Conservation (phyloP, 64 coral and sea anemone genomes). For the Stichodactyla helianthus region DNA sequence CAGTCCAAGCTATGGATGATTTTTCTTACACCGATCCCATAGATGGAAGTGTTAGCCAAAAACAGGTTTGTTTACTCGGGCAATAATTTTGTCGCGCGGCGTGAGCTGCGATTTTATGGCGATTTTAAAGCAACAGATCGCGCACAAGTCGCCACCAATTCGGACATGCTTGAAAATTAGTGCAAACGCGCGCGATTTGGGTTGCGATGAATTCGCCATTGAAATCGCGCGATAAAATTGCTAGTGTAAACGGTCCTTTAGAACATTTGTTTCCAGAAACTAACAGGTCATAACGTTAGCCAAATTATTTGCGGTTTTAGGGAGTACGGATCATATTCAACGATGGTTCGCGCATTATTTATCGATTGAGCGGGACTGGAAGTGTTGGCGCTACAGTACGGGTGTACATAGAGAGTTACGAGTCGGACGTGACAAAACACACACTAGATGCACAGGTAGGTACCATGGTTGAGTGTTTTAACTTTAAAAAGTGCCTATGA, state of each 20-base stretch:
- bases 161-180: too few relatives aligned
- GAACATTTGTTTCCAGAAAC: too few relatives aligned
- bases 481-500: not conserved
- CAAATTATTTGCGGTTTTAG: constrained; percentile 19
- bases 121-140: too few relatives aligned
- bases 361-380: constrained; percentile 91
- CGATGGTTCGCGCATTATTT: constrained; percentile 86
- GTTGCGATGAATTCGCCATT: not conserved
- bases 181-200: too few relatives aligned
- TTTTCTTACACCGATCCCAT: constrained; percentile 98
- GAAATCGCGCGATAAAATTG: too few relatives aligned
- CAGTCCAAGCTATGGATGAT: constrained; percentile 78
- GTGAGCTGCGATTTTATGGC: too few relatives aligned
- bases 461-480: too few relatives aligned
- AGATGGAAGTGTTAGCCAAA: constrained; percentile 69
- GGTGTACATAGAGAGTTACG: constrained; percentile 92
- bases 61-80: constrained; percentile 56
- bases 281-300: too few relatives aligned
- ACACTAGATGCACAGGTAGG: constrained; percentile 85
- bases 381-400: constrained; percentile 92
- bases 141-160: too few relatives aligned
- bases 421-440: constrained; percentile 69
- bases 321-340: constrained; percentile 77
- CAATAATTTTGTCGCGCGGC: too few relatives aligned
- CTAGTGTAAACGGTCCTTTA: too few relatives aligned